Conservation (phyloP, 2,797 vertebrate species). For the Alauda arvensis region DNA sequence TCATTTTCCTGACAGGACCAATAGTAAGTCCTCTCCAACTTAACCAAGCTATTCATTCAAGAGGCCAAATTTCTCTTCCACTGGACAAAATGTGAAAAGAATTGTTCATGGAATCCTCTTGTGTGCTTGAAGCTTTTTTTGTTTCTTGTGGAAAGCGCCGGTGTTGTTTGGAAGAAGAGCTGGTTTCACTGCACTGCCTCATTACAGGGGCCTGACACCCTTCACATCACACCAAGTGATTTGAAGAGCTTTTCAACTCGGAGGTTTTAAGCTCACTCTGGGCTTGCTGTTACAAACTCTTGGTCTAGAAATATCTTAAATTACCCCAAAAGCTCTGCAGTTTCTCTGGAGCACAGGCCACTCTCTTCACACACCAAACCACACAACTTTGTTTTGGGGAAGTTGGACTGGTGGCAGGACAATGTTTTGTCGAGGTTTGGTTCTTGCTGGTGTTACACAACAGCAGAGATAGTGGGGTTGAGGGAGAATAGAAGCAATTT, state of each 20-base stretch:
- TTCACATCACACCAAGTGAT: background rate
- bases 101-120: background rate
- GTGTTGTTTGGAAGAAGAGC: background rate
- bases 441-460: background rate
- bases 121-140: background rate
- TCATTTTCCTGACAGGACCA: background rate
- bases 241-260: background rate
- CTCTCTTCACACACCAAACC: background rate
- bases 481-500: constrained; percentile 52
- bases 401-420: constrained; percentile 12
- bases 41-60: background rate
- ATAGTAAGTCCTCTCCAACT: background rate
- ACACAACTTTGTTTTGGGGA: constrained; percentile 3
- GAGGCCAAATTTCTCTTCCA: background rate
- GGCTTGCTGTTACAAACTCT: background rate
- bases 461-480: constrained; percentile 18
- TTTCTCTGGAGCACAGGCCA: background rate
- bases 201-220: background rate
- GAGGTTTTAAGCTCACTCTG: background rate
- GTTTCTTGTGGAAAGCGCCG: fast-evolving
- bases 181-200: background rate
- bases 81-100: background rate
- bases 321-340: background rate
- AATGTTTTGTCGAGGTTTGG: constrained; percentile 7
- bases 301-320: background rate